A percentile compares a stretch with the other conserved stretches of the same genome.
These are phyloP conservation scores for Marmota flaviventris DNA, from an alignment of 2,113 vertebrate species.

Conservation along the genomic window DNA sequence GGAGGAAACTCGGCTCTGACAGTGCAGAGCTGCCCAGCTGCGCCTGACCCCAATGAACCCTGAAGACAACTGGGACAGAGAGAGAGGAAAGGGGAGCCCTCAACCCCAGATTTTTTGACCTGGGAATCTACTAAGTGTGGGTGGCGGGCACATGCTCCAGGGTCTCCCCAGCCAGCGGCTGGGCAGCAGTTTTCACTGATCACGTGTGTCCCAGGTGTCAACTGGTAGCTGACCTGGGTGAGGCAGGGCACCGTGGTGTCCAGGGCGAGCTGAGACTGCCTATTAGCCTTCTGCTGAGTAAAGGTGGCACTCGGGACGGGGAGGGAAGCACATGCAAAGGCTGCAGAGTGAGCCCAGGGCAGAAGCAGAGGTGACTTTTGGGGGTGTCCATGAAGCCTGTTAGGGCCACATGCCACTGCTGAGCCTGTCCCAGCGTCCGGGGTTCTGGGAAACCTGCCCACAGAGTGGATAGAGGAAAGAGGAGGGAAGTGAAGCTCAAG, in stretches of 20 bases:
- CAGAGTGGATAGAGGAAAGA: rapidly evolving
- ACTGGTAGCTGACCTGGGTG: too few species aligned
- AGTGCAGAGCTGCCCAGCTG: background rate
- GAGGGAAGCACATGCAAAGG: too few species aligned
- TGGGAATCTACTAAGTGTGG: background rate
- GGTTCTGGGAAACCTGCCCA: background rate
- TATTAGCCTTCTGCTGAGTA: background rate
- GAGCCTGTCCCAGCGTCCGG: background rate
- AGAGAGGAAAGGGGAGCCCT: background rate
- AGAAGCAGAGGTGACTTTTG: background rate
- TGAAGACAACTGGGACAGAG: too few species aligned
- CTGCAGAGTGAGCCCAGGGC: background rate
- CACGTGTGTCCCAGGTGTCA: too few species aligned
- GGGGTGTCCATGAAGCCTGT: background rate
- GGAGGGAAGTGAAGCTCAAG: too few species aligned
- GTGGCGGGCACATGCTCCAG: background rate
- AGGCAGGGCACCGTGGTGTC: too few species aligned
- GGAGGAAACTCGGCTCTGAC: background rate
- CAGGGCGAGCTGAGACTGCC: background rate
- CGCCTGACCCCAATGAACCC: background rate
- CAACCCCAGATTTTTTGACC: background rate
- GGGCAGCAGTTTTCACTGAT: too few species aligned
- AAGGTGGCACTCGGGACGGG: background rate
- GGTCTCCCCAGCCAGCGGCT: background rate
- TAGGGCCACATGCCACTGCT: background rate